These are phyloP conservation scores for Trachymyrmex septentrionalis DNA, from an alignment of 1,140 invertebrate genomes.

Conservation along the genomic window DNA sequence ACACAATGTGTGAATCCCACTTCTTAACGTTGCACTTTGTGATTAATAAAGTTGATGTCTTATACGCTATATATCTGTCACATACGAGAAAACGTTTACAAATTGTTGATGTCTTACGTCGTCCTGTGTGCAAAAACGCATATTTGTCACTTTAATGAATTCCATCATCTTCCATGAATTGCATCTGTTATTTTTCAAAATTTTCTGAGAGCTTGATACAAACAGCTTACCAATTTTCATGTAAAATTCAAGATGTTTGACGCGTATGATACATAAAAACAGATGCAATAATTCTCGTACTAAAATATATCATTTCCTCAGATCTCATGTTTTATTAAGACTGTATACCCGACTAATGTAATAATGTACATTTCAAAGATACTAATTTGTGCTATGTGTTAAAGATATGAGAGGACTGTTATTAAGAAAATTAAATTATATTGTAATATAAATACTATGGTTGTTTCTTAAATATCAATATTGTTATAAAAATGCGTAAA, in stretches of 20 bases:
- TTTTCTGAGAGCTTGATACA: not conserved
- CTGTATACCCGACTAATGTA: conserved; percentile 35
- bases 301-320: conserved; percentile 39
- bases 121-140: conserved; percentile 32
- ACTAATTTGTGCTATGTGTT: conserved; percentile 36
- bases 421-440: conserved; percentile 41
- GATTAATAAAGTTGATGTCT: conserved; percentile 54
- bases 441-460: not conserved
- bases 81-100: conserved; percentile 22
- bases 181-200: conserved; percentile 42
- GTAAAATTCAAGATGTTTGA: not conserved
- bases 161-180: conserved; percentile 19
- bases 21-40: conserved; percentile 61
- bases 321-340: conserved; percentile 47
- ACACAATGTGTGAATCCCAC: conserved; percentile 29
- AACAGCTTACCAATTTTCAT: not conserved
- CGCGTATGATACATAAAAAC: conserved; percentile 12
- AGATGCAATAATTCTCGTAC: conserved; percentile 32
- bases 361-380: conserved; percentile 32
- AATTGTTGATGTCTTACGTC: conserved; percentile 32
- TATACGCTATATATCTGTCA: conserved; percentile 6
- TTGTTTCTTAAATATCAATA: conserved; percentile 21
- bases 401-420: conserved; percentile 15
- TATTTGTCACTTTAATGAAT: conserved; percentile 32
- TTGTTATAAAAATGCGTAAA: conserved; percentile 31